Base-by-base conservation (phyloP, 2,888 invertebrate species). In the Andrena praecox region DNA sequence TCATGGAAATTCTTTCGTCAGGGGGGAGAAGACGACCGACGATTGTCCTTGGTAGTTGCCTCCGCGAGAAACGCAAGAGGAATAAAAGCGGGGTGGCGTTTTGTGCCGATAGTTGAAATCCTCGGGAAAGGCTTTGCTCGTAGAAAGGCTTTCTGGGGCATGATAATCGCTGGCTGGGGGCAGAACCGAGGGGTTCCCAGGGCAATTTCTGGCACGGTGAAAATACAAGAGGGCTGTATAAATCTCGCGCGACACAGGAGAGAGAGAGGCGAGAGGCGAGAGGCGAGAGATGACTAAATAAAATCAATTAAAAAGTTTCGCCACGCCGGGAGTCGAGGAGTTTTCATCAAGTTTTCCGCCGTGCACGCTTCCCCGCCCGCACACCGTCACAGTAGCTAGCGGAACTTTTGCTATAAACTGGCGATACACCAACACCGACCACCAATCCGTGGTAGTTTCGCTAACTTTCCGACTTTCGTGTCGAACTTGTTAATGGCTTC, bases 401-500 rank as follows among this genome's bases (percentile, higher is more conserved):
- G 29, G 69, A 85, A 82, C 79, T 87, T 81, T n/a, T n/a, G 70
- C 83, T 77, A 83, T 87, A 87, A 87, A 87, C 87, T 68, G 75
- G 67, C 85, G 82, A 82, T 87, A 83, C 84, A 87, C 87, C 81
- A 85, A 85, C 85, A 87, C 87, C 76, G 78, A 60, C 59, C 73
- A 80, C 78, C 84, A 83, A 84, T 87, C 83, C 74, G 72, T 63
- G 86, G 85, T 85, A 89, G 87, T 90, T 89, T 87, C 88, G 73
- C 85, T 81, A 89, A 91, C 89, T 91, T 91, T 89, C 87, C 84
- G 87, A 85, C 90, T 89, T 87, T 90, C 89, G 87, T 85, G 91
- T 90, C 90, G 89, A 91, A 91, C 91, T 91, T 88, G 91, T 90
- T 91, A 91, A 91, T 90, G 89, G 89, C 85, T 82, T 86, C 88